Evolutionary conservation across 2,797 vertebrate genomes (phyloP), one percentile per base, ranked within the genome.

Genomic region (Brachyrhaphis roseni): DNA sequence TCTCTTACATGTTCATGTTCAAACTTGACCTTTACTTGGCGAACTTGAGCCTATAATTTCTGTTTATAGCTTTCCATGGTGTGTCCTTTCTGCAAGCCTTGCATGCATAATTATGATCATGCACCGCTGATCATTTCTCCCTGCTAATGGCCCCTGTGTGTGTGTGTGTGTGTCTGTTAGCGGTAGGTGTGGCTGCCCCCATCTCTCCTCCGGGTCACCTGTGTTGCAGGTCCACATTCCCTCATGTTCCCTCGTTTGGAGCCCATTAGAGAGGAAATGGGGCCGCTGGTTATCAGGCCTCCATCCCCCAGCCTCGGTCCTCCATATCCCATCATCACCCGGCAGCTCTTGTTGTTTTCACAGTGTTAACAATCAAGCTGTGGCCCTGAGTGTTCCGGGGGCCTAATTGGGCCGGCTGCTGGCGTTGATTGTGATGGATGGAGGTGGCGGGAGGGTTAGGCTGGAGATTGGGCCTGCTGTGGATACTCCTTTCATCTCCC

Each of bases 381-480:
- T 94, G 93, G 94, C 94, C 92, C 91, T 92, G 83, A 94, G 94
- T 91, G 91, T 94, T 95, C 92, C 91, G 88, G 92, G 80, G 91
- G 82, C 86, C 89, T 94, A 95, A 95, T 95, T 94, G 92, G 94
- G 86, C 86, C 83, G 74, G 89, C 89, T 89, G 91, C 90, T 91
- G 90, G 91, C 85, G 88, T 93, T 95, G 93, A 95, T 95, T 95
- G 94, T 95, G 95, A 96, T 95, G 91, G 92, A 96, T 95, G 91
- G 84, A 84, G 76, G 85, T 71, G 26, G 68, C 28, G 59, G 31
- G 18, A 13, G 64, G 18, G 18, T 45, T 11, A 45, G 68, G 26
- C 41, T 71, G 39, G 41, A 86, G 23, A 10, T 43, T 49, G 49
- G 84, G 72, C 76, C 74, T 71, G 41, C 79, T 84, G 81, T 91